Conservation (phyloP, 2,888 invertebrate species). For the Ceraclea dissimilis region DNA sequence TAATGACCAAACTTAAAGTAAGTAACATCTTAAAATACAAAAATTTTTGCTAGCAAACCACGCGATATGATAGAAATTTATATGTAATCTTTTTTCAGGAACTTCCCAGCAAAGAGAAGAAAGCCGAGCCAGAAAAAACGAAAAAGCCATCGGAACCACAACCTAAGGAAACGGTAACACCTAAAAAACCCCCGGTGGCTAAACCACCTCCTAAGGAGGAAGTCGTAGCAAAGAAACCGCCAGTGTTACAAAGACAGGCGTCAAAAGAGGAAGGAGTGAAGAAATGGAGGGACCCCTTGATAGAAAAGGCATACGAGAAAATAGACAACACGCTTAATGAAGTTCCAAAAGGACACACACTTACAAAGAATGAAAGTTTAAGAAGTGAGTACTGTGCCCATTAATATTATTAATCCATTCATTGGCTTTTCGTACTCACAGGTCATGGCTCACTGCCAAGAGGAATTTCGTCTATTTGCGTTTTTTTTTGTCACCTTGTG, state of each 20-base stretch:
- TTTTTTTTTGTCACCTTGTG: no score
- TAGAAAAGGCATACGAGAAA: constrained; percentile 46
- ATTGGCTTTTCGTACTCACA: neutral
- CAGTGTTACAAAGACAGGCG: constrained; percentile 39
- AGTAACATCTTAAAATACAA: neutral
- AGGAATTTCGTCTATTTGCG: neutral
- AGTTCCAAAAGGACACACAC: constrained; percentile 45
- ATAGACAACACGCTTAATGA: constrained; percentile 48
- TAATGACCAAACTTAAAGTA: constrained; percentile 15
- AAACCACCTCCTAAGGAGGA: constrained; percentile 47
- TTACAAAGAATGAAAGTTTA: constrained; percentile 47
- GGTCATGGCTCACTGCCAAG: neutral
- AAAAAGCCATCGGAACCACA: constrained; percentile 28
- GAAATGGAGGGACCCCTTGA: constrained; percentile 47
- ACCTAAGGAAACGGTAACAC: constrained; percentile 32
- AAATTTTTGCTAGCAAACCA: no score
- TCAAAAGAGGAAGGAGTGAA: constrained; percentile 45
- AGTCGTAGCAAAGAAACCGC: constrained; percentile 42
- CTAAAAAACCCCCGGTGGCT: constrained; percentile 41
- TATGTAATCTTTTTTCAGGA: no score
- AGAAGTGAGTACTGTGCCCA: constrained; percentile 45
- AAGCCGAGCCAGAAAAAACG: constrained; percentile 32
- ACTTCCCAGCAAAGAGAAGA: constrained; percentile 30
- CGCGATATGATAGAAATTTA: no score
- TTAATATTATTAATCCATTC: neutral